These are phyloP conservation scores for Myotis myotis DNA, from an alignment of 2,797 vertebrate genomes.

Conservation along the genomic window DNA sequence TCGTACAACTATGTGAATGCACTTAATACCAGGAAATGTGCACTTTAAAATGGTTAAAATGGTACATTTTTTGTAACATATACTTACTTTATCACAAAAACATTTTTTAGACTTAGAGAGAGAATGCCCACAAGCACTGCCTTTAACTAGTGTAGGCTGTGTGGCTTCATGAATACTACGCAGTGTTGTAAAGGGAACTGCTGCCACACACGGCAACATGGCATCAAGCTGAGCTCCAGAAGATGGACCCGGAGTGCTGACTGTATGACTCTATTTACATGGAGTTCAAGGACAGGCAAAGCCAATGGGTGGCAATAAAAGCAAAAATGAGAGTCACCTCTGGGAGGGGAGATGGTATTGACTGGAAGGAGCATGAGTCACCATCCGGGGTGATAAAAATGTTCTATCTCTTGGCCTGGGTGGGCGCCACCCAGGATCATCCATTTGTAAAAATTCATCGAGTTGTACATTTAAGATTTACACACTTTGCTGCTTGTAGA, in stretches of 20 bases:
- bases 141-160: background rate
- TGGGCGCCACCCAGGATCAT: background rate
- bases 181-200: background rate
- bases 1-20: fast-evolving
- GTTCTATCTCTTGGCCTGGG: background rate
- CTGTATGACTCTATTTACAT: background rate
- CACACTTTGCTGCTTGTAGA: background rate
- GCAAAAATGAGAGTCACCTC: background rate
- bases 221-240: fast-evolving
- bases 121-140: background rate
- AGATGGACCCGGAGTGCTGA: background rate
- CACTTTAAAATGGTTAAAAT: background rate
- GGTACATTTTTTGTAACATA: background rate
- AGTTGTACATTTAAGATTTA: background rate
- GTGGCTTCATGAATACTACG: background rate
- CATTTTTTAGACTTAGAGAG: background rate
- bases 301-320: fast-evolving
- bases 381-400: background rate
- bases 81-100: background rate
- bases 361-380: background rate
- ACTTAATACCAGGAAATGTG: background rate
- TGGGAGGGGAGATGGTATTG: background rate
- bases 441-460: background rate
- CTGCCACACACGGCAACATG: fast-evolving
- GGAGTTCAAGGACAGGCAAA: background rate